Conservation (phyloP, 2,797 vertebrate genomes). For the Esox masquinongy region DNA sequence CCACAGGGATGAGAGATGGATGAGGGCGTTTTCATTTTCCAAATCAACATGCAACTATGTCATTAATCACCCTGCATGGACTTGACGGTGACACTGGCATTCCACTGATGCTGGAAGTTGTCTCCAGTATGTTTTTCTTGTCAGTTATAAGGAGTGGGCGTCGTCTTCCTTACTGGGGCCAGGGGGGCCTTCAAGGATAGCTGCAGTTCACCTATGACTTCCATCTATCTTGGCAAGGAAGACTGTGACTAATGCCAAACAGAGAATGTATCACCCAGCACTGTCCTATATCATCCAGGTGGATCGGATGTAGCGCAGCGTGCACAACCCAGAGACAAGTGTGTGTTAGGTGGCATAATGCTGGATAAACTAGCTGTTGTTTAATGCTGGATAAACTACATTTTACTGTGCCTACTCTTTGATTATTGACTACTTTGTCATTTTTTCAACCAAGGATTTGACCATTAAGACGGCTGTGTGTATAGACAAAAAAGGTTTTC, state of each 20-base stretch:
- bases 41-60: conserved; percentile 7
- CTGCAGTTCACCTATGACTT: background rate
- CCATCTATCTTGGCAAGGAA: background rate
- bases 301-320: background rate
- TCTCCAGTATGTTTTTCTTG: conserved; percentile 10
- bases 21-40: background rate
- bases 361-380: background rate
- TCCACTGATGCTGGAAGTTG: conserved; percentile 7
- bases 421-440: too few species aligned
- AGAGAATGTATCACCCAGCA: background rate
- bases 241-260: background rate
- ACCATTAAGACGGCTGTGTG: too few species aligned
- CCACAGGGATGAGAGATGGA: background rate
- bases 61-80: conserved; percentile 14
- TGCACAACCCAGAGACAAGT: background rate
- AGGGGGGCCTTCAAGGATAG: background rate
- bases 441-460: too few species aligned
- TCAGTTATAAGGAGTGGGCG: background rate
- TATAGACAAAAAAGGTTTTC: too few species aligned
- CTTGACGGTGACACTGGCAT: conserved; percentile 16
- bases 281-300: background rate
- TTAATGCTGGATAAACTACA: background rate
- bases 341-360: background rate
- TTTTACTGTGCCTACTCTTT: background rate
- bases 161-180: background rate